Evolutionary conservation across 2,113 vertebrate species (phyloP), one percentile per base, ranked within the genome.

Genomic region (Eulemur rufifrons): DNA sequence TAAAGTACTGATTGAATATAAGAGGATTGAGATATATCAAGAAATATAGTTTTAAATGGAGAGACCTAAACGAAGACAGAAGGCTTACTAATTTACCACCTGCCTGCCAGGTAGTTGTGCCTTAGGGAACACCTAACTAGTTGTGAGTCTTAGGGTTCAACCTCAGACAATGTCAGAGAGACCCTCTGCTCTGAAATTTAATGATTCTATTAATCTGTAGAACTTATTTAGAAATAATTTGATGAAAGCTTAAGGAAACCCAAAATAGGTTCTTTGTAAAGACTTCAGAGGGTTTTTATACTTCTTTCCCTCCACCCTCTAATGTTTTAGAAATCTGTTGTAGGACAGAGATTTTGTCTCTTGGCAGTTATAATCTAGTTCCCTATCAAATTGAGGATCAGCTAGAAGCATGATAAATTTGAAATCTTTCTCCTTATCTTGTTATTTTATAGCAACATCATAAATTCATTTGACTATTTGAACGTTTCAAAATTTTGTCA

Each of bases 381-480:
- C 34, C n/a, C 76, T 71, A 34, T 89, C 88, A 47, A 32, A n/a
- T 23, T n/a, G 63, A 92, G 50, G 23, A 61, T 91, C 83, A 83
- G 63, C 66, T 84, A 3, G 0, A 56, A 86, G 52, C 59, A 5
- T 25, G 32, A 78, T 81, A 39, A 37, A 52, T 91, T 83, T 83
- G 86, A 66, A 85, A 25, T 56, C 5, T 56, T 83, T 74, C 85
- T 73, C 66, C 39, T 3, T 73, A n/a, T 71, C 64, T 78, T 95
- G 15, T 71, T 78, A 64, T 80, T 94, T 74, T 74, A 56, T 50
- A 45, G 61, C 78, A 59, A 18, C n/a, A 25, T 50, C 0, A 1
- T 47, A 80, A 63, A 88, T 91, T 84, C 78, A 64, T 32, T 69
- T 83, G 95, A 76, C 63, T 71, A 9, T 63, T 93, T 80, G 73